Evolutionary conservation across 2,797 vertebrate genomes (phyloP), one percentile per base, ranked within the genome.

Genomic region (Falco columbarius): DNA sequence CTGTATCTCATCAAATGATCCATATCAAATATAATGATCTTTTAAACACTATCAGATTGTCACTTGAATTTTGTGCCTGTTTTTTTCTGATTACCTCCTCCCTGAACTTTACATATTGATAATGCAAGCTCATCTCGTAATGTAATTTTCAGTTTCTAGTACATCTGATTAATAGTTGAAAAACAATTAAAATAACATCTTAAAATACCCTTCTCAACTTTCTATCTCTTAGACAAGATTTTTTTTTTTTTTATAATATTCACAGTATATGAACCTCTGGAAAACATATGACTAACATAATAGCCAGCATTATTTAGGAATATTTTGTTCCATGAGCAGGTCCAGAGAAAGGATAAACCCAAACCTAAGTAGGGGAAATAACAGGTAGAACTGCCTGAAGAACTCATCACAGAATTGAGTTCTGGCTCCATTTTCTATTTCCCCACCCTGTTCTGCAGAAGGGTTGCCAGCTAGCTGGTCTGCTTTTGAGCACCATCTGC

Each of bases 1-100:
- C 68, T 80, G 12, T 56, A 67, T 66, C n/a, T 95, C 56, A 87
- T 92, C 89, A 96, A 92, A 93, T 81, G 55, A 81, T 83, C 86
- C 34, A 47, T 92, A 93, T 89, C 20, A 89, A 92, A 61, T 65
- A 74, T 89, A 87, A 93, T 42, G 79, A 93, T 80, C 54, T 92
- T 92, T 93, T 89, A 52, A 93, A 91, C 49, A 88, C 21, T 71
- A 80, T 74, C 75, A 67, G 56, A 86, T 82, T 67, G 52, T 67
- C 51, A 76, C 80, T 96, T 94, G 83, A 89, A 80, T 96, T 89
- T 91, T 81, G 42, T 66, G 11, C 27, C 27, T 70, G 38, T 26
- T 91, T 63, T 76, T 66, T 92, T 79, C 46, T 89, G 77, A 87
- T 89, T 80, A 79, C 27, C 75, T 86, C 59, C 55, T 81, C 19